These are phyloP conservation scores for Anisognathus igniventris DNA, from an alignment of 2,797 vertebrate species.

Conservation along the genomic window DNA sequence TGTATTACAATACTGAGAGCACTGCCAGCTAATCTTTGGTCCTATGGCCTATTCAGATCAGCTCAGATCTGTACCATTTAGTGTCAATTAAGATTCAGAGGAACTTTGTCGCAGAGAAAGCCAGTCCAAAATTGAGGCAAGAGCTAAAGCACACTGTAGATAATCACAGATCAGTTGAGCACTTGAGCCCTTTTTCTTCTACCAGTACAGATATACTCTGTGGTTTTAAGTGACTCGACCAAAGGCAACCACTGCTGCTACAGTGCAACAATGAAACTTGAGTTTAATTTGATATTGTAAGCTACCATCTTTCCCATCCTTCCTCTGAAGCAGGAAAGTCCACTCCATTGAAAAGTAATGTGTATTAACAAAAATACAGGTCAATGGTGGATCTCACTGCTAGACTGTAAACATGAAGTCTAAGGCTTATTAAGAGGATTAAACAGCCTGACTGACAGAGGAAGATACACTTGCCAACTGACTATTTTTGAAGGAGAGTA, in stretches of 20 bases:
- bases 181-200: neutral
- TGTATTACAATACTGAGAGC: fast-evolving
- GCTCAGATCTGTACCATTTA: neutral
- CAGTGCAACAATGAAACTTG: neutral
- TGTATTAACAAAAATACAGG: neutral
- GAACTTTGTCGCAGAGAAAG: neutral
- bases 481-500: neutral
- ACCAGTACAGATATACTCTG: neutral
- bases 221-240: neutral
- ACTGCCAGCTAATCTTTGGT: neutral
- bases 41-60: neutral
- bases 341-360: neutral
- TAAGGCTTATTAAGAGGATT: constrained; percentile 17
- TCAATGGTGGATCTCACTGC: neutral
- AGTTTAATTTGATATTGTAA: neutral
- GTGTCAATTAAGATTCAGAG: neutral
- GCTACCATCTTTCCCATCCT: neutral
- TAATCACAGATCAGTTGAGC: neutral
- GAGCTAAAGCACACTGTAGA: neutral
- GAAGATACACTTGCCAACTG: neutral
- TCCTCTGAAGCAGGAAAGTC: neutral
- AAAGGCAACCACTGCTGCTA: neutral
- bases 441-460: neutral
- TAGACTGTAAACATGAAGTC: neutral
- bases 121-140: neutral